These are phyloP conservation scores for Stegostoma tigrinum DNA, from an alignment of 2,113 vertebrate genomes.

Conservation along the genomic window DNA sequence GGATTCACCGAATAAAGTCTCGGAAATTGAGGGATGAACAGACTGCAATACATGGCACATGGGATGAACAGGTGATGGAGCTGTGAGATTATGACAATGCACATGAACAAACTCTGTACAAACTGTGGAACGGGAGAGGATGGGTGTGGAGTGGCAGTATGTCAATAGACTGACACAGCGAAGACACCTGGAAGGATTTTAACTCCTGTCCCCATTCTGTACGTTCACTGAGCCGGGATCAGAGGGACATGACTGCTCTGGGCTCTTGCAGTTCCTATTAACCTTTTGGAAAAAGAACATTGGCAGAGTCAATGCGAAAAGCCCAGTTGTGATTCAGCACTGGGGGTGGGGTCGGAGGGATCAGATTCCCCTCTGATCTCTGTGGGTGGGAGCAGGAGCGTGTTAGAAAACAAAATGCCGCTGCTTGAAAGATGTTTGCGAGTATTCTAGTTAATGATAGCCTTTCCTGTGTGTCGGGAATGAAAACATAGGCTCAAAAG, in stretches of 20 bases:
- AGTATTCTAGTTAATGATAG: not conserved
- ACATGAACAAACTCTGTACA: not conserved
- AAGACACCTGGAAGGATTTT: not conserved
- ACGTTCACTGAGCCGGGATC: not conserved
- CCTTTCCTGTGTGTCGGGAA: not conserved
- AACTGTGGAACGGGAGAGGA: not conserved
- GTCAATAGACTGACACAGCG: not conserved
- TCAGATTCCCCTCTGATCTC: not conserved
- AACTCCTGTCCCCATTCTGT: not conserved
- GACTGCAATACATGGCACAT: not conserved
- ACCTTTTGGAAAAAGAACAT: not conserved
- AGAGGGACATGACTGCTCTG: not conserved
- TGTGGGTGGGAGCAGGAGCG: not conserved
- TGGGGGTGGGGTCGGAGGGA: not conserved
- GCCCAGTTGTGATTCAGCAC: not conserved
- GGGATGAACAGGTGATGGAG: no score
- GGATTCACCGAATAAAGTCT: no score
- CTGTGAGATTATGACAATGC: not conserved
- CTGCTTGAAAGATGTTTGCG: not conserved
- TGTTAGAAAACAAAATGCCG: not conserved
- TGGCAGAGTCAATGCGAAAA: not conserved
- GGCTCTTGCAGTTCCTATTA: not conserved
- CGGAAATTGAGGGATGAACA: not conserved
- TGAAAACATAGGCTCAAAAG: not conserved
- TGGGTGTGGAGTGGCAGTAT: not conserved